Base-by-base conservation (phyloP, 53 echinoderm and acorn worm species). In the Mesocentrotus franciscanus region DNA sequence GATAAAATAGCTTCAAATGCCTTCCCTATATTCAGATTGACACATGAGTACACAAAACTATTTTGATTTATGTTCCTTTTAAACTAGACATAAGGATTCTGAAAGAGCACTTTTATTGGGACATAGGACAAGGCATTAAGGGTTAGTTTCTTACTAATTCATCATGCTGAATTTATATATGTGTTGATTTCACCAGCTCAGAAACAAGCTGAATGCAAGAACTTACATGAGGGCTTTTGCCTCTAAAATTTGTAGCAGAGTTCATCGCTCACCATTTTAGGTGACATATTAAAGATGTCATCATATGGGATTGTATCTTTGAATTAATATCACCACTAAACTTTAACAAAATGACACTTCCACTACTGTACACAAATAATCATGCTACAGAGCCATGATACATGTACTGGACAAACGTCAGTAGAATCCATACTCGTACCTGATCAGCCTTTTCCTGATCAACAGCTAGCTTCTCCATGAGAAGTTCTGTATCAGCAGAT, bases 401-500 rank as follows among this genome's bases (percentile, higher is more conserved):
- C 20, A 24, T 68, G 68, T 68, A 68, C 24, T 49, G 2, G 49
- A 8, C 71, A 74, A 74, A 74, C 6, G 32, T 32, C 10, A 10
- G 30, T 2, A 30, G 74, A 74, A 74, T 5, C 29, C 9, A 49
- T 49, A 29, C 9, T 10, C 32, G 24, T 60, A 97, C 98, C 97
- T 98, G 97, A 96, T 98, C 98, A 72, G 98, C 98, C 79, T 97
- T 96, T 90, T 99, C 99, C 92, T 99, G 99, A 93, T 99, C 99
- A 71, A 99, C 98, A 71, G 99, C 97, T 85, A 99, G 95, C 39
- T 96, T 97, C 93, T 98, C 99, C 99, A 99, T 99, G 85, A 99
- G 97, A 8, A 84, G 60, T 78, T 99, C 99, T 5, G 99, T 99
- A 91, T 99, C 97, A 15, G 96, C 97, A 34, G 99, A 99, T 72